Base-by-base conservation (phyloP, 2,797 vertebrate genomes). In the Eulemur mongoz region DNA sequence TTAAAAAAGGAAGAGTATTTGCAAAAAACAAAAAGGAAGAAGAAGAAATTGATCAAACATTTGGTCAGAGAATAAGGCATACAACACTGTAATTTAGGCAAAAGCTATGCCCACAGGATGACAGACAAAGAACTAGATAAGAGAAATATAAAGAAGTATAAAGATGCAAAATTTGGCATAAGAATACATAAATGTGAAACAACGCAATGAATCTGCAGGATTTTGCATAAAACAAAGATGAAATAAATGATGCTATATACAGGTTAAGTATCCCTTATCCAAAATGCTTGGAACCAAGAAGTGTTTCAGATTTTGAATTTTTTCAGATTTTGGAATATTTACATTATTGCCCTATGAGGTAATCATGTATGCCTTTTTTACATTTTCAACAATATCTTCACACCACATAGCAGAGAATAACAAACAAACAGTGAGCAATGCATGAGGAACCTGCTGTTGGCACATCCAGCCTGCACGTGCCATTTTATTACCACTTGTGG, bases 41-140 rank as follows among this genome's bases (percentile, higher is more conserved):
- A 40, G 54, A 67, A 96, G 65, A 75, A 86, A 69, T 30, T 81
- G 52, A 72, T 25, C 72, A 92, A 96, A 78, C 45, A 54, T 92
- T 84, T 73, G 20, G 27, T 67, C 45, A 79, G 13, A 27, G n/a
- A 30, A 72, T n/a, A 84, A 94, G 54, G 38, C 48, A 88, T 54
- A 79, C 7, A 79, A 70, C 57, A 78, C 17, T 40, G 45, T 52
- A 87, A 81, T 75, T 61, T 50, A 84, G 32, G 27, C n/a, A 92
- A 80, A 94, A 89, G 12, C 18, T 35, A 80, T 9, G 35, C 17
- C 10, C 4, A 88, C 5, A 92, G 65, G 23, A 88, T 78, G 27
- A 96, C 7, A 93, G 25, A 94, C 13, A 17, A 52, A 73, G 52
- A 63, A 50, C 48, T 48, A 75, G 23, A 84, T 92, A 63, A 69